phyloP scores from a whole-genome alignment of 2,113 vertebrate genomes.

The Pholis gunnellus region DNA sequence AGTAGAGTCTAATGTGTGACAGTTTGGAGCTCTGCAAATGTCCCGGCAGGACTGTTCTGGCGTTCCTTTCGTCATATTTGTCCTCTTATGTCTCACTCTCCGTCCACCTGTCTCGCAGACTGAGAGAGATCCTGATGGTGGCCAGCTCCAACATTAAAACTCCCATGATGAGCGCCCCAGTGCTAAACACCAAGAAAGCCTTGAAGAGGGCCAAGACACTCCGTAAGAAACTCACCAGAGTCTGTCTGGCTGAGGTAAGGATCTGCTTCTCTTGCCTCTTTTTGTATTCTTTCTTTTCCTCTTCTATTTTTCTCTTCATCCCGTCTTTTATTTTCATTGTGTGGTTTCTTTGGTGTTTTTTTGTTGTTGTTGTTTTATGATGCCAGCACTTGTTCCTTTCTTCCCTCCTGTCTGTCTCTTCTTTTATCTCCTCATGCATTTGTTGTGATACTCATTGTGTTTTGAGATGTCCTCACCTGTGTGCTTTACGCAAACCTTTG shows the following conservation, averaged over 20 bases:
- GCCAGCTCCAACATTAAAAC: conserved; percentile 96
- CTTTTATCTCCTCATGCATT: not conserved
- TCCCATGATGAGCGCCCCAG: conserved; percentile 95
- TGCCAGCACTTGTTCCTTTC: not conserved
- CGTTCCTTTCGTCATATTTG: not conserved
- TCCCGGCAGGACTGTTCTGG: not conserved
- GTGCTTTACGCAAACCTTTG: not conserved
- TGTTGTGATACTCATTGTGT: not conserved
- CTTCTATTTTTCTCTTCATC: not conserved
- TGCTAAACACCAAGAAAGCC: conserved; percentile 89
- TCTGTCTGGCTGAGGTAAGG: conserved; percentile 92
- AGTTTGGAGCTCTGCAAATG: not conserved
- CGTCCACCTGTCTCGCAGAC: conserved; percentile 77
- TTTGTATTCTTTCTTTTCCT: not conserved
- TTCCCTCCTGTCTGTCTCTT: not conserved
- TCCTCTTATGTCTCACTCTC: not conserved
- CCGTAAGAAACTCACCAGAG: conserved; percentile 89
- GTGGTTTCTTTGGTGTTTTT: not conserved
- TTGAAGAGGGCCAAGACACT: conserved; percentile 89
- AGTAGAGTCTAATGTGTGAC: not conserved
- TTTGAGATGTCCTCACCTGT: not conserved
- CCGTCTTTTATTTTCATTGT: no score
- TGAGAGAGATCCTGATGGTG: conserved; percentile 94
- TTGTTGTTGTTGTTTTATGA: not conserved
- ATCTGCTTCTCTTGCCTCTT: not conserved